phyloP scores from a whole-genome alignment of 1,140 invertebrate genomes.

The Steinernema feltiae region DNA sequence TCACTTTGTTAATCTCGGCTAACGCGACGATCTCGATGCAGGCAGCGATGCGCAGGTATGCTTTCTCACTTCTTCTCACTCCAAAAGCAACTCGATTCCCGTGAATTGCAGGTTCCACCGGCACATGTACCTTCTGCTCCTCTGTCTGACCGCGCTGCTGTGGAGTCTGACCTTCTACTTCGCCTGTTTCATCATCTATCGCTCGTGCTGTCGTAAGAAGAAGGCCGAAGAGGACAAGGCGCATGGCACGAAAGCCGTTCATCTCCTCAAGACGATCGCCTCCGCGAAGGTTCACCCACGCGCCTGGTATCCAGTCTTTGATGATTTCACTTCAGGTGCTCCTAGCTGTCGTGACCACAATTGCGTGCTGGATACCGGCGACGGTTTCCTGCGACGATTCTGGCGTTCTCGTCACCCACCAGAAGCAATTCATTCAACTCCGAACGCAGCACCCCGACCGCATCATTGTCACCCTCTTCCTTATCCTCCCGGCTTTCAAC shows the following conservation, averaged over 20 bases:
- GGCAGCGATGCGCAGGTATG: no score
- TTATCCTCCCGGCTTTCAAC: not conserved
- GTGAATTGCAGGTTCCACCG: no score
- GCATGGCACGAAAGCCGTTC: not conserved
- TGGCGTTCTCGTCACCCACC: not conserved
- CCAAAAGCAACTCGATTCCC: no score
- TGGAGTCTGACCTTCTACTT: not conserved
- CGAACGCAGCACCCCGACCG: not conserved
- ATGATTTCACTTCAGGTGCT: not conserved
- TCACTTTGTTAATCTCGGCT: not conserved
- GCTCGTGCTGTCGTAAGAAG: not conserved
- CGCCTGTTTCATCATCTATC: not conserved
- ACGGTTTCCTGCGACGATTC: not conserved
- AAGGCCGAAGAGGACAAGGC: not conserved
- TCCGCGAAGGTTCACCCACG: not conserved
- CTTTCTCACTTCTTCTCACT: no score
- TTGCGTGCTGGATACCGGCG: not conserved
- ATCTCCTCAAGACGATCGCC: not conserved
- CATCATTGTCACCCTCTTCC: not conserved
- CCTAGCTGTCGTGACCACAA: not conserved
- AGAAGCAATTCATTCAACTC: not conserved
- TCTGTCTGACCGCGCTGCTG: not conserved
- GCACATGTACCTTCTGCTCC: not conserved
- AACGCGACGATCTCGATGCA: no score
- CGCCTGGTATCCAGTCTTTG: not conserved